These are phyloP conservation scores for Solenopsis fugax DNA, from an alignment of 1,140 invertebrate genomes.

Conservation along the genomic window DNA sequence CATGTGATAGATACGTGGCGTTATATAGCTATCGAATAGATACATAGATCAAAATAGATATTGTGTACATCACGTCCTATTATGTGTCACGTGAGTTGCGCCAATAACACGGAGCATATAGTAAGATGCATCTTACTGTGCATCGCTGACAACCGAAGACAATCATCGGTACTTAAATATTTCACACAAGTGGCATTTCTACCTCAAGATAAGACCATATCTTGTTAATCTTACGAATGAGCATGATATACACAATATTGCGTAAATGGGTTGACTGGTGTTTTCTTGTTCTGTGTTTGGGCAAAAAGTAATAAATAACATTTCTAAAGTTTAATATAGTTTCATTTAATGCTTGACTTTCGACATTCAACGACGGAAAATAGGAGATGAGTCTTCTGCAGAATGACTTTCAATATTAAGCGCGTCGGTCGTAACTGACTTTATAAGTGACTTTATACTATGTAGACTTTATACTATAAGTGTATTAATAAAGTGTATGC, in stretches of 20 bases:
- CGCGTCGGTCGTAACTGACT: neutral
- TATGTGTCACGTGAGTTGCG: constrained; percentile 30
- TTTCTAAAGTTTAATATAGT: neutral
- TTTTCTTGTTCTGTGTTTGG: neutral
- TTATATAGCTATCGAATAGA: constrained; percentile 39
- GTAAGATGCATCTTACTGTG: constrained; percentile 30
- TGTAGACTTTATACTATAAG: neutral
- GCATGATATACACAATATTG: neutral
- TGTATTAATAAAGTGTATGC: constrained; percentile 32
- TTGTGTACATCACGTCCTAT: constrained; percentile 45
- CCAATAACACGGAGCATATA: constrained; percentile 30
- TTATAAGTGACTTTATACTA: neutral
- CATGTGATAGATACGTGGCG: constrained; percentile 33
- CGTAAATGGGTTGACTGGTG: neutral
- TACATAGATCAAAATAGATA: constrained; percentile 61
- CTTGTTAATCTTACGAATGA: neutral
- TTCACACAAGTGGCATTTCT: constrained; percentile 1
- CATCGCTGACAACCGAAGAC: constrained; percentile 3
- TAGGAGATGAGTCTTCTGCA: neutral
- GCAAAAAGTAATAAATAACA: neutral
- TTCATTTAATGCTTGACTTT: neutral
- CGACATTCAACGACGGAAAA: neutral
- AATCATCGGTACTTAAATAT: constrained; percentile 30
- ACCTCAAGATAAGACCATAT: constrained; percentile 5
- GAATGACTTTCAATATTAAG: constrained; percentile 12